Evolutionary conservation across 35 echinoderm and acorn worm species (phyloP).

Genomic region (Eucidaris tribuloides): DNA sequence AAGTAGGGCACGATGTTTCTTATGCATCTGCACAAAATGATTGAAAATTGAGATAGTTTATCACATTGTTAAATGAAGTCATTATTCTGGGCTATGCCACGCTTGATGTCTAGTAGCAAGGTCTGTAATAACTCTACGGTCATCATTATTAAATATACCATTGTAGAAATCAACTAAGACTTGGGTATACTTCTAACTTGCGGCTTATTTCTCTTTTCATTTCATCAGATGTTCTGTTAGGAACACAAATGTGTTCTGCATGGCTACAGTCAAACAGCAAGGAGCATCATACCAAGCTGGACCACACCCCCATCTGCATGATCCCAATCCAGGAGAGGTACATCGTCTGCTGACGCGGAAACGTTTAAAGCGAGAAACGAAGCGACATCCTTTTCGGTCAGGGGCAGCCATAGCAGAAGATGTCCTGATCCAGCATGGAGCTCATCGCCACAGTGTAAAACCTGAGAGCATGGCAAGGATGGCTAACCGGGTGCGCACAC

Average conservation of each 20-base stretch:
- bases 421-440: neutral
- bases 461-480: neutral
- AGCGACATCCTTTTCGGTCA: neutral
- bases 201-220: neutral
- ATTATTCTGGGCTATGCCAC: too few species aligned
- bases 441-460: neutral
- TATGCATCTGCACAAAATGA: too few species aligned
- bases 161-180: too few species aligned
- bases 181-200: neutral
- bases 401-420: neutral
- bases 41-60: too few species aligned
- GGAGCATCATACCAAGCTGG: neutral
- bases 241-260: neutral
- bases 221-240: neutral
- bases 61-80: too few species aligned
- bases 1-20: too few species aligned
- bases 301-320: neutral
- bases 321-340: neutral
- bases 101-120: too few species aligned
- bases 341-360: neutral
- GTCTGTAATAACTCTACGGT: too few species aligned
- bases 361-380: neutral
- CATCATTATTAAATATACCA: too few species aligned
- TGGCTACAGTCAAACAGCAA: neutral
- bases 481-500: neutral